These are phyloP conservation scores for Oryctes rhinoceros DNA, from an alignment of 1,140 invertebrate genomes.

Conservation along the genomic window DNA sequence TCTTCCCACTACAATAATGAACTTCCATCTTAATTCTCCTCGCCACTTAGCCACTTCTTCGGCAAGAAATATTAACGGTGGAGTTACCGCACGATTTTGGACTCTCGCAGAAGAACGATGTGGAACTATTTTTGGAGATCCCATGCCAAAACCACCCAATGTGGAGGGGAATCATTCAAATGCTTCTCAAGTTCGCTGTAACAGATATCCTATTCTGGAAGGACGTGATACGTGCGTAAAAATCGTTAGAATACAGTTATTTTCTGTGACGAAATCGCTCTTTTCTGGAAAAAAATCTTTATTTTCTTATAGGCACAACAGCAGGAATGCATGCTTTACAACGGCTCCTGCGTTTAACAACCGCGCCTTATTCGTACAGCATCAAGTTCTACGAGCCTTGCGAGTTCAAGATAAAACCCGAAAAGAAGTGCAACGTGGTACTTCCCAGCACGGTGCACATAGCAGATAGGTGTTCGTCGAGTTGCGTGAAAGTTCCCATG, in stretches of 20 bases:
- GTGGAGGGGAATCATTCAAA: constrained; percentile 46
- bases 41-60: neutral
- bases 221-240: constrained; percentile 45
- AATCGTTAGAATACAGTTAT: neutral
- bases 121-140: constrained; percentile 40
- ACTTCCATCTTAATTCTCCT: too few relatives aligned
- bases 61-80: constrained; percentile 40
- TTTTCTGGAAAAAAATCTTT: neutral
- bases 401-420: neutral
- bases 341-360: constrained; percentile 25
- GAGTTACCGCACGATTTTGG: constrained; percentile 46
- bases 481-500: neutral
- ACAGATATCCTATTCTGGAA: constrained; percentile 47
- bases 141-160: constrained; percentile 50
- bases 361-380: neutral
- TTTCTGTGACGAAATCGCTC: too few relatives aligned
- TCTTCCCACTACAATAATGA: too few relatives aligned
- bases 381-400: neutral
- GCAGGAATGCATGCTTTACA: constrained; percentile 45
- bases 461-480: neutral
- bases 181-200: constrained; percentile 46
- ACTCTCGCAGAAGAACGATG: too few relatives aligned
- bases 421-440: neutral
- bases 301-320: constrained; percentile 42
- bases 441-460: neutral